phyloP scores from a whole-genome alignment of 2,797 vertebrate species.

The Erpetoichthys calabaricus region DNA sequence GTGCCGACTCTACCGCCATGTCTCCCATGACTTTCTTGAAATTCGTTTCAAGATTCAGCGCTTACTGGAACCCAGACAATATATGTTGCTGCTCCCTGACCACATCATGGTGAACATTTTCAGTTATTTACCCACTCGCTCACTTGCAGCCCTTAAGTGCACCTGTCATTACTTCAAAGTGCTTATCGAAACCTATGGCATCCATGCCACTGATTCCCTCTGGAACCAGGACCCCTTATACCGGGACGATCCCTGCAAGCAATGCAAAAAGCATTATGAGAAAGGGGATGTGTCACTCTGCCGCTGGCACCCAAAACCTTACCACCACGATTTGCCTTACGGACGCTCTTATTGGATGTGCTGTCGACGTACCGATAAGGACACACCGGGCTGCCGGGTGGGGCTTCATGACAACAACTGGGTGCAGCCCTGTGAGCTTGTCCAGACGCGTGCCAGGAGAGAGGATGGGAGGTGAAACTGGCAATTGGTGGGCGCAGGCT shows the following conservation, averaged over 20 bases:
- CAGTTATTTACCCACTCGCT: constrained; percentile 72
- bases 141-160: constrained; percentile 85
- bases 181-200: constrained; percentile 78
- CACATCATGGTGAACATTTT: constrained; percentile 91
- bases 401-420: constrained; percentile 94
- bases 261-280: constrained; percentile 80
- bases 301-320: constrained; percentile 96
- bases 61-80: constrained; percentile 82
- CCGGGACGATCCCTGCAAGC: constrained; percentile 90
- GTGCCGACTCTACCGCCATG: constrained; percentile 84
- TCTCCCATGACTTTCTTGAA: constrained; percentile 89
- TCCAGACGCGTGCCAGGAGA: constrained; percentile 47
- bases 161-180: constrained; percentile 83
- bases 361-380: constrained; percentile 75
- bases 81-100: constrained; percentile 83
- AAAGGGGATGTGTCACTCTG: constrained; percentile 87
- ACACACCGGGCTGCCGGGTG: constrained; percentile 78
- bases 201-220: constrained; percentile 74
- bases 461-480: constrained; percentile 52
- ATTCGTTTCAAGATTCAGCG: constrained; percentile 94
- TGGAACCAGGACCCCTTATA: constrained; percentile 89
- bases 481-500: not conserved
- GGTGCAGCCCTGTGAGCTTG: constrained; percentile 62
- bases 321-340: constrained; percentile 97
- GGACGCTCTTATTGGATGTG: constrained; percentile 98